Base-by-base conservation (phyloP, 2,113 vertebrate species). In the Engystomops pustulosus region DNA sequence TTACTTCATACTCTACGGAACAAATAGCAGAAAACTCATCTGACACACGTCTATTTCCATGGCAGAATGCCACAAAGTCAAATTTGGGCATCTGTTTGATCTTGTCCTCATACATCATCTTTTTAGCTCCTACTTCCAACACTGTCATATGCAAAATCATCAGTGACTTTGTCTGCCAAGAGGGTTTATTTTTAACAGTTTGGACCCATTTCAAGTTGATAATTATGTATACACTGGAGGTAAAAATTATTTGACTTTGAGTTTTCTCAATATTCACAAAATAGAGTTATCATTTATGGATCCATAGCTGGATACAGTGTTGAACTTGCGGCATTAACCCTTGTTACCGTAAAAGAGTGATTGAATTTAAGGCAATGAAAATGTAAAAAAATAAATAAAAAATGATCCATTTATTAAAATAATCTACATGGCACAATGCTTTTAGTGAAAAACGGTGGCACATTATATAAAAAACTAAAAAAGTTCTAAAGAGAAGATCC, bases 121-220 rank as follows among this genome's bases (percentile, higher is more conserved):
- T 75, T 83, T 62, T 55, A 75, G 36, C 20, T 75, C 41, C 62
- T 75, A 75, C 53, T 75, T 83, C 23, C 68, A 81, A 81, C 47
- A 58, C 51, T 75, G 69, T 83, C 80, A 83, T 60, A 82, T 83
- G 81, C 23, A 83, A 75, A 75, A 83, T 83, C 53, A 83, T 83
- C 65, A 83, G 53, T 34, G 51, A 58, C 55, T 41, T 17, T 62
- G 27, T 4, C 53, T 65, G 53, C 70, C 81, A 83, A 62, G 58
- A 75, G 70, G 53, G 41, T 83, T 72, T 83, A 83, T 62, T 75
- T 75, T 83, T 62, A 83, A 83, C 25, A 65, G 18, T 62, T 65
- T 83, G 36, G 69, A 83, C 36, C 17, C 12, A 65, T 75, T 74
- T 83, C 53, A 83, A 60, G 27, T 75, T 75, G 55, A 83, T 34